Percentiles rank a stretch among this genome's conserved stretches.
Evolutionary conservation across 2,888 invertebrate species (phyloP).

Genomic region (Ophraella communa): DNA sequence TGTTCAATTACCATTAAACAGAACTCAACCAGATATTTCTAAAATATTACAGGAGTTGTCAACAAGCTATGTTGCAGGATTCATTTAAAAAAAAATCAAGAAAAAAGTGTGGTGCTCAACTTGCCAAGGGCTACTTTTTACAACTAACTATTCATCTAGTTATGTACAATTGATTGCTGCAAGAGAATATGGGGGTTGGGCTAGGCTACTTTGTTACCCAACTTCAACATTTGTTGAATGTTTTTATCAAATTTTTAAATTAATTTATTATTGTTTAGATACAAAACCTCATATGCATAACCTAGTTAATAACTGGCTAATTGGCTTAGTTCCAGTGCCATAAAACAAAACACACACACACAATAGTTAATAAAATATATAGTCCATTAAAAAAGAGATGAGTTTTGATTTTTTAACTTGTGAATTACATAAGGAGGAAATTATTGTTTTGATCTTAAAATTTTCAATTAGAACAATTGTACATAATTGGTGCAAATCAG

Average conservation of each 20-base stretch:
- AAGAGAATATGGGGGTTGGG: neutral
- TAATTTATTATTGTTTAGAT: neutral
- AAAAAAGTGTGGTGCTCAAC: neutral
- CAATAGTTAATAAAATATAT: neutral
- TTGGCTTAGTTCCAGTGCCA: too few relatives aligned
- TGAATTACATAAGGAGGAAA: neutral
- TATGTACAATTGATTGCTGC: neutral
- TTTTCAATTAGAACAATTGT: neutral
- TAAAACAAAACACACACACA: too few relatives aligned
- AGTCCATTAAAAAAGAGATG: neutral
- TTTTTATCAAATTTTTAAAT: neutral
- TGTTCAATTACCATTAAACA: neutral
- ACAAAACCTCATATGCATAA: neutral
- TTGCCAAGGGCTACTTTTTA: neutral
- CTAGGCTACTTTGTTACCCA: neutral
- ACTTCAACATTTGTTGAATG: neutral
- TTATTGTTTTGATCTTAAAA: neutral
- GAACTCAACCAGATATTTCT: neutral
- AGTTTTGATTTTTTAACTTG: neutral
- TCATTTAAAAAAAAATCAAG: constrained; percentile 3
- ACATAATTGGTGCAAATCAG: neutral
- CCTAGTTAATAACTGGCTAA: too few relatives aligned
- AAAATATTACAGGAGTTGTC: neutral
- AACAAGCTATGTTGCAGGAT: constrained; percentile 6
- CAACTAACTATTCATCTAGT: neutral